phyloP scores from a whole-genome alignment of 2,797 vertebrate species.

The Dendrocincla tyrannina region DNA sequence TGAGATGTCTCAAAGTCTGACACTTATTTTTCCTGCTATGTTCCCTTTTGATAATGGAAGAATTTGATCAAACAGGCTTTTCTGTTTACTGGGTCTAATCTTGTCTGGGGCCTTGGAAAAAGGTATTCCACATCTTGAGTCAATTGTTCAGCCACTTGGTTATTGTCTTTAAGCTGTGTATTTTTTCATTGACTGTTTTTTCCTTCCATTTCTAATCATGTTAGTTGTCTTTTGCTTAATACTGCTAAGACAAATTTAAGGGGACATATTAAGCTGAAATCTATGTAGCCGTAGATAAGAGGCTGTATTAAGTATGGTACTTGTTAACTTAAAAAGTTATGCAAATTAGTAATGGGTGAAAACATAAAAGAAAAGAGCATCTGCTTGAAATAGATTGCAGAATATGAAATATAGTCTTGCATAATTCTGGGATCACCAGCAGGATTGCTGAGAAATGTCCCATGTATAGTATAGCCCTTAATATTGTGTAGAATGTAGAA shows the following conservation, averaged over 20 bases:
- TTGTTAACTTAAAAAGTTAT: not conserved
- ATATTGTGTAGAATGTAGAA: not conserved
- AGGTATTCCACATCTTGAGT: not conserved
- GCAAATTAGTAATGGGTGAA: not conserved
- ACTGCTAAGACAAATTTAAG: not conserved
- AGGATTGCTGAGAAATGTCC: not conserved
- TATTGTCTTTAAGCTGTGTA: not conserved
- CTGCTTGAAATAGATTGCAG: not conserved
- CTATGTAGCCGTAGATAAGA: not conserved
- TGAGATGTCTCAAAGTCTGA: not conserved
- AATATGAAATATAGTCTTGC: not conserved
- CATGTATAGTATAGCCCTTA: not conserved
- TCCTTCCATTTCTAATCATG: not conserved
- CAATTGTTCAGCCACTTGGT: not conserved
- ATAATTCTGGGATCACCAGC: not conserved
- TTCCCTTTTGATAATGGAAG: not conserved
- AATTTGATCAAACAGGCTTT: not conserved
- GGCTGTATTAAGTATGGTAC: not conserved
- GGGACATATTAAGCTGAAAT: not conserved
- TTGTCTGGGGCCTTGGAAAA: not conserved
- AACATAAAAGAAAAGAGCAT: not conserved
- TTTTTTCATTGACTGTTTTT: not conserved
- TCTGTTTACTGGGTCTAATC: not conserved
- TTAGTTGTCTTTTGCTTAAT: not conserved
- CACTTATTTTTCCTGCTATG: not conserved